Evolutionary conservation across 2,113 vertebrate genomes (phyloP).

Genomic region (Pelmatolapia mariae): DNA sequence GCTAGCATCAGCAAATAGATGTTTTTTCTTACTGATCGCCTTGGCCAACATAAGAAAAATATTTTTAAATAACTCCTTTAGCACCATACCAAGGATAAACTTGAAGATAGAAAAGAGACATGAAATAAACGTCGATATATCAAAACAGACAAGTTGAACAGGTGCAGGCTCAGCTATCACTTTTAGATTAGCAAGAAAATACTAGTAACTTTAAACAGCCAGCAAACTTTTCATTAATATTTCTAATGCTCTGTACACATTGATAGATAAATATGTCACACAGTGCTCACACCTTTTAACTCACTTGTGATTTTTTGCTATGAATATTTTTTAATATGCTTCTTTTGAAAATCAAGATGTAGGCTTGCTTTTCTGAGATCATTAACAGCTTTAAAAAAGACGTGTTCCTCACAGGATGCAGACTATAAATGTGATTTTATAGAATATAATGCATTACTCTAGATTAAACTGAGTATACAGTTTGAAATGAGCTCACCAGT

Average conservation of each 20-base stretch:
- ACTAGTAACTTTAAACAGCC: background rate
- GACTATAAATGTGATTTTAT: background rate
- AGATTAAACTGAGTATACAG: background rate
- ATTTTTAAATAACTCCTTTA: background rate
- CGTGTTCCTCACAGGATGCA: background rate
- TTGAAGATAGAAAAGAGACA: background rate
- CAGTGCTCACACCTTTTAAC: background rate
- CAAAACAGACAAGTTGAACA: background rate
- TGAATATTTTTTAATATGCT: background rate
- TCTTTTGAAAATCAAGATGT: background rate
- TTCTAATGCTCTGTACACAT: background rate
- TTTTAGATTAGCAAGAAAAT: background rate
- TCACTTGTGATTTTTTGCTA: background rate
- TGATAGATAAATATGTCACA: background rate
- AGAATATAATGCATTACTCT: background rate
- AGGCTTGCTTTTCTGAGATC: background rate
- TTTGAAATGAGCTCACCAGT: background rate
- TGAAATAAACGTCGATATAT: background rate
- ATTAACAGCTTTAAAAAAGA: background rate
- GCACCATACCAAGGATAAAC: background rate
- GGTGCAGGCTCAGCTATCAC: background rate
- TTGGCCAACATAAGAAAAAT: background rate
- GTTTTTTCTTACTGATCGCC: rapidly evolving
- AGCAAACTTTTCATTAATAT: background rate
- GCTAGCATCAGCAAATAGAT: background rate